A percentile compares a stretch with the other conserved stretches of the same genome.
Evolutionary conservation across 1,140 invertebrate species (phyloP).

Genomic region (Nephila pilipes): DNA sequence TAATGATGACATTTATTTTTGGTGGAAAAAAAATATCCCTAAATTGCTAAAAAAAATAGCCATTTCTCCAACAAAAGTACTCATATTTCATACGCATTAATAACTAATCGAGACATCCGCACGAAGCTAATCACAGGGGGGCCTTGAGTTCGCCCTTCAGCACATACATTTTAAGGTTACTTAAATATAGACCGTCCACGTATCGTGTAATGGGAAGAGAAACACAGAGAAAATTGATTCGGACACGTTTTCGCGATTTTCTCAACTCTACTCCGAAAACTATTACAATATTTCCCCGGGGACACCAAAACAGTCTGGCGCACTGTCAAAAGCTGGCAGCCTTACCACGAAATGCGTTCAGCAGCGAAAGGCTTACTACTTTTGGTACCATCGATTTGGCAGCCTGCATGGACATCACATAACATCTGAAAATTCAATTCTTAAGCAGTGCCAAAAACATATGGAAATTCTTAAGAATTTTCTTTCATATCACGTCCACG

Average conservation of each 20-base stretch:
- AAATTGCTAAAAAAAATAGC: too few species aligned
- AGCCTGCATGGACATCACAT: too few species aligned
- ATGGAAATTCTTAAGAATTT: not conserved
- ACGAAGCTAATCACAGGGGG: conserved; percentile 2
- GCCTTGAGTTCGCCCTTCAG: conserved; percentile 33
- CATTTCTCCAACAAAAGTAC: not conserved
- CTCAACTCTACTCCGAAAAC: not conserved
- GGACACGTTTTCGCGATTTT: not conserved
- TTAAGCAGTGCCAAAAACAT: too few species aligned
- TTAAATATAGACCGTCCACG: conserved; percentile 45
- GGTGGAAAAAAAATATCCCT: too few species aligned
- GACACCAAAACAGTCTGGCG: not conserved
- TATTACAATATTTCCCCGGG: conserved; percentile 31
- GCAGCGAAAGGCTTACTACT: conserved; percentile 1
- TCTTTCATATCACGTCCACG: not conserved
- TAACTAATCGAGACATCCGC: not conserved
- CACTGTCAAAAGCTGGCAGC: conserved; percentile 5
- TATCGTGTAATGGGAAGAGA: not conserved
- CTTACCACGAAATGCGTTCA: not conserved
- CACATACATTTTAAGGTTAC: conserved; percentile 13
- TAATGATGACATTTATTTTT: too few species aligned
- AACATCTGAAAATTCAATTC: too few species aligned
- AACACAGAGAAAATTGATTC: conserved; percentile 19
- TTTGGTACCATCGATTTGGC: not conserved
- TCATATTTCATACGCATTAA: not conserved